Evolutionary conservation across 2,888 invertebrate species (phyloP).

Genomic region (Eupithecia abbreviata): DNA sequence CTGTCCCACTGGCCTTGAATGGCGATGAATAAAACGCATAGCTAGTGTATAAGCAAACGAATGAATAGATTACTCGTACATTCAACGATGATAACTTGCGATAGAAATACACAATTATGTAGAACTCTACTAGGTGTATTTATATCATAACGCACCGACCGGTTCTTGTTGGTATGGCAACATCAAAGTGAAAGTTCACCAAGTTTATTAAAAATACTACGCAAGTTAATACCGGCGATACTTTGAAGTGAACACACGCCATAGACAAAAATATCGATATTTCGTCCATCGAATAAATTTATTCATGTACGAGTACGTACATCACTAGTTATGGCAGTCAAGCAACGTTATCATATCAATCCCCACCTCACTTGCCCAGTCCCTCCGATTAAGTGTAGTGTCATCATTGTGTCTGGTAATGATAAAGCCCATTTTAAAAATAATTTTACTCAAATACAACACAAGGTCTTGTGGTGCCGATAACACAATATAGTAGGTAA

Average conservation of each 20-base stretch:
- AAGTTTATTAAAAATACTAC: not conserved
- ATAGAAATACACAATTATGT: not conserved
- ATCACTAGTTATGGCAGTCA: conserved; percentile 5
- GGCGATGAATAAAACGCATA: not conserved
- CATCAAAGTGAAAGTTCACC: not conserved
- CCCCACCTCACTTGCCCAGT: not conserved
- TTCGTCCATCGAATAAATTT: not conserved
- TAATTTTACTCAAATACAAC: not conserved
- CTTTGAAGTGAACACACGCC: not conserved
- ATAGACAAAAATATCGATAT: conserved; percentile 8
- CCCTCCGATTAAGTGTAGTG: conserved; percentile 2
- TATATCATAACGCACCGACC: not conserved
- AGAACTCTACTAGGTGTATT: not conserved
- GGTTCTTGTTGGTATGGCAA: not conserved
- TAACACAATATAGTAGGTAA: not conserved
- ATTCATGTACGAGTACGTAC: not conserved
- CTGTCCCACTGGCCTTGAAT: not conserved
- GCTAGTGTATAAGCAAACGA: conserved; percentile 1
- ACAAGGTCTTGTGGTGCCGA: not conserved
- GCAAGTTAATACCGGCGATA: not conserved
- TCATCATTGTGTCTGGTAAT: not conserved
- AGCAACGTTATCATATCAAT: conserved; percentile 8
- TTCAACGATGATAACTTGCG: not conserved
- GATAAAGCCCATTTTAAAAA: not conserved
- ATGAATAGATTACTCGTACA: not conserved